A percentile compares a stretch with the other conserved stretches of the same genome.
Conservation (phyloP, 2,113 vertebrate genomes). For the Silurus asotus region DNA sequence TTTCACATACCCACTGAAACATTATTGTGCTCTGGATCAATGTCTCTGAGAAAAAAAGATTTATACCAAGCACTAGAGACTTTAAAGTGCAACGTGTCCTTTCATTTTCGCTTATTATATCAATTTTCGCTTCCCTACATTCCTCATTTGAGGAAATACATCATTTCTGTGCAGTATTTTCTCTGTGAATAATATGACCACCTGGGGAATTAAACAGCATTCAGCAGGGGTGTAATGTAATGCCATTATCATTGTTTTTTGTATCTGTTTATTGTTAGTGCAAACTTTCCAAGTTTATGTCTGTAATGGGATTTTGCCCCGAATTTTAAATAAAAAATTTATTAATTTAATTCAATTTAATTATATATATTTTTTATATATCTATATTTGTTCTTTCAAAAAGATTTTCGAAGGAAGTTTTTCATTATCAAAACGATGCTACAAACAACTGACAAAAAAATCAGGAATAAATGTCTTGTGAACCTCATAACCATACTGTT, state of each 20-base stretch:
- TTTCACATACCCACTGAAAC: neutral
- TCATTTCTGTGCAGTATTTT: conserved; percentile 42
- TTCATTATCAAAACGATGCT: too few relatives aligned
- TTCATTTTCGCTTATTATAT: conserved; percentile 50
- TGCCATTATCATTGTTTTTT: neutral
- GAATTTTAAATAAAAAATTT: too few relatives aligned
- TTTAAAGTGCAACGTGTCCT: conserved; percentile 5
- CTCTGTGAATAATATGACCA: conserved; percentile 23
- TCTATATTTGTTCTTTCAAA: neutral
- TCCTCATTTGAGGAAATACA: conserved; percentile 14
- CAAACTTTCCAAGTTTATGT: neutral
- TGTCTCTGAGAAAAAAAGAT: conserved; percentile 2
- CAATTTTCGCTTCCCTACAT: conserved; percentile 37
- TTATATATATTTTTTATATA: neutral
- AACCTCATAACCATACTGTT: too few relatives aligned
- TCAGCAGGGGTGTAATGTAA: neutral
- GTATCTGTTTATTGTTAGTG: neutral
- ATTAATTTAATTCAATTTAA: too few relatives aligned
- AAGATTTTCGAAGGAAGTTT: too few relatives aligned
- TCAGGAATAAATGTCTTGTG: too few relatives aligned
- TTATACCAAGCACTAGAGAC: neutral
- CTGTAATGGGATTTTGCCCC: neutral
- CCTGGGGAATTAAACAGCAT: conserved; percentile 16
- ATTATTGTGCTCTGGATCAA: neutral
- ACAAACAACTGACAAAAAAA: too few relatives aligned